These are phyloP conservation scores for Danio jaintianensis DNA, from an alignment of 2,797 vertebrate species.

Conservation along the genomic window DNA sequence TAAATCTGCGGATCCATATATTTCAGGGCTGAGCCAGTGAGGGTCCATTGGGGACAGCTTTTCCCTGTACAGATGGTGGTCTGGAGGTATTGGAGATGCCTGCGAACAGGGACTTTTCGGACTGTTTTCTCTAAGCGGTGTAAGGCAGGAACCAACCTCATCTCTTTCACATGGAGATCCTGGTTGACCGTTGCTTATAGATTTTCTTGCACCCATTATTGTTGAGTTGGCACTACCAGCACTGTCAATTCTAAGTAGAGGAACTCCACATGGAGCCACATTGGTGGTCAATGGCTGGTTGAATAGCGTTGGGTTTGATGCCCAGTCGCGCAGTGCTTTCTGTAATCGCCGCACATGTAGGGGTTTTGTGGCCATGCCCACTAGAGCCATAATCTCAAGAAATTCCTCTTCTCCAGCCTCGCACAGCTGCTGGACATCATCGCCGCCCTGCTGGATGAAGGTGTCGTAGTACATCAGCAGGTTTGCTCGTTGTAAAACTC, in stretches of 20 bases:
- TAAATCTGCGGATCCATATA: constrained; percentile 78
- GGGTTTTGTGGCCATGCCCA: constrained; percentile 98
- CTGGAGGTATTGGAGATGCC: constrained; percentile 86
- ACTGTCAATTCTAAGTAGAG: constrained; percentile 91
- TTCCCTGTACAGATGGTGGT: constrained; percentile 78
- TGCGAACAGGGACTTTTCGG: constrained; percentile 91
- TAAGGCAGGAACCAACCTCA: constrained; percentile 79
- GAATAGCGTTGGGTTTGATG: constrained; percentile 92
- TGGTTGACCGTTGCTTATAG: constrained; percentile 89
- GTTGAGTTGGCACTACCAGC: constrained; percentile 62
- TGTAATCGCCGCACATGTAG: constrained; percentile 96
- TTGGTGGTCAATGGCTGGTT: constrained; percentile 86
- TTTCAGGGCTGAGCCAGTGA: constrained; percentile 88
- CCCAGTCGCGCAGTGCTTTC: constrained; percentile 96
- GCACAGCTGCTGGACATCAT: constrained; percentile 96
- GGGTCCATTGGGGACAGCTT: constrained; percentile 88
- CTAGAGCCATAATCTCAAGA: constrained; percentile 98
- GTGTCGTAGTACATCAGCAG: constrained; percentile 97
- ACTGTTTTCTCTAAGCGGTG: constrained; percentile 82
- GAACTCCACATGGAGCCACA: constrained; percentile 87
- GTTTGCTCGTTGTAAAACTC: constrained; percentile 94
- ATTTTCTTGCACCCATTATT: constrained; percentile 79
- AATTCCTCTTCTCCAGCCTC: constrained; percentile 98
- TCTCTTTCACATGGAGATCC: constrained; percentile 85
- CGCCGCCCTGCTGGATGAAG: constrained; percentile 99